A percentile compares a stretch with the other conserved stretches of the same genome.
These are phyloP conservation scores for Chironomus riparius DNA, from an alignment of 2,888 invertebrate species.

Conservation along the genomic window DNA sequence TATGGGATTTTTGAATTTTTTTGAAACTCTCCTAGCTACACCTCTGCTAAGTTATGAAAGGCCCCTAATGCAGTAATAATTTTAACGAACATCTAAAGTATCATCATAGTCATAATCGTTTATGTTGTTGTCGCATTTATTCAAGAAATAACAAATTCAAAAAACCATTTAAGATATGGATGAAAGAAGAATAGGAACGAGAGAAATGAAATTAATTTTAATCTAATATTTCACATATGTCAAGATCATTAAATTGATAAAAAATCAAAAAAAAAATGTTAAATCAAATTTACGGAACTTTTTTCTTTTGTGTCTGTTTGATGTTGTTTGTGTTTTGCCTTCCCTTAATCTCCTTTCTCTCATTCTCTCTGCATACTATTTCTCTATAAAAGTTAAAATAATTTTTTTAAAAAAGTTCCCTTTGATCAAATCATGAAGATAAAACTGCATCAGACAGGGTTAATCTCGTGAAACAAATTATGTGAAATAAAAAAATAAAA, in stretches of 20 bases:
- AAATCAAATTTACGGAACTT: background rate
- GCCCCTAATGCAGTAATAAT: background rate
- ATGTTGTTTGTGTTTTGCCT: background rate
- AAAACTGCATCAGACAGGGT: background rate
- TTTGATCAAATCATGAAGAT: slow-evolving; percentile 2
- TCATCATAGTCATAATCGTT: background rate
- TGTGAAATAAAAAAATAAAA: background rate
- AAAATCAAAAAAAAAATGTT: background rate
- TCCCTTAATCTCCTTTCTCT: background rate
- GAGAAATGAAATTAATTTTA: background rate
- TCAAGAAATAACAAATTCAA: background rate
- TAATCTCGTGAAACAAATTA: background rate
- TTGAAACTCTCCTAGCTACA: too few species aligned
- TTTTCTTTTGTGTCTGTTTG: background rate
- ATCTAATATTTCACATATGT: slow-evolving; percentile 12
- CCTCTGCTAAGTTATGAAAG: background rate
- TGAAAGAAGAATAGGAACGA: background rate
- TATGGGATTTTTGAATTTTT: too few species aligned
- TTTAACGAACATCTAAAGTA: background rate
- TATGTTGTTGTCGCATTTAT: background rate
- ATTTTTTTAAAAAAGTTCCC: background rate
- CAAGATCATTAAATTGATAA: background rate
- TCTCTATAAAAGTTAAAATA: background rate
- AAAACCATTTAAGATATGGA: background rate
- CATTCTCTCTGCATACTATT: too few species aligned